Conservation (phyloP, 2,113 vertebrate genomes). For the Lepisosteus osseus region DNA sequence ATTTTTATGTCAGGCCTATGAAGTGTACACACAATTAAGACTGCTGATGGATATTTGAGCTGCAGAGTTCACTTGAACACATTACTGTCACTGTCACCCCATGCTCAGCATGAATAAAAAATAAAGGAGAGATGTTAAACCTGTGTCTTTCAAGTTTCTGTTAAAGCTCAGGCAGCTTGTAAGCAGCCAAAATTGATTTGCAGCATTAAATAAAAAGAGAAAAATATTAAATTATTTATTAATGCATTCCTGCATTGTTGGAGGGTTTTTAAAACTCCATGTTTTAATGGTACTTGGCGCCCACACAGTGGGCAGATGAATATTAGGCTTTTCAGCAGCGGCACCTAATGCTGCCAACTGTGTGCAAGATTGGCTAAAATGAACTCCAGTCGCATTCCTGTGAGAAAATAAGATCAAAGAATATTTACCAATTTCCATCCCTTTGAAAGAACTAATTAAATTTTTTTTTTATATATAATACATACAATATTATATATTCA, state of each 20-base stretch:
- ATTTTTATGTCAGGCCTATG: background rate
- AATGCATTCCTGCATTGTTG: background rate
- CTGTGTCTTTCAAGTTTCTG: conserved; percentile 1
- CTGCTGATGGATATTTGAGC: background rate
- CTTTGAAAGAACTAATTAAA: conserved; percentile 27
- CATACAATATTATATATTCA: conserved; percentile 18
- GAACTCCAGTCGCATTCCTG: conserved; percentile 18
- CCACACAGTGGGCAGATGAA: conserved; percentile 15
- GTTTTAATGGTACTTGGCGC: background rate
- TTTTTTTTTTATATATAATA: background rate
- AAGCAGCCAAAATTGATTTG: too few relatives aligned
- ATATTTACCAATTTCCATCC: background rate
- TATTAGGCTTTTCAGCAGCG: background rate
- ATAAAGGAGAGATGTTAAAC: background rate
- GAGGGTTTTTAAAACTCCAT: background rate
- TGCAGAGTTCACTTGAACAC: background rate
- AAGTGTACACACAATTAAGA: background rate
- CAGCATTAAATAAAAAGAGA: too few relatives aligned
- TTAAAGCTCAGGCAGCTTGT: conserved; percentile 18
- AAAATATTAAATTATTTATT: conserved; percentile 3
- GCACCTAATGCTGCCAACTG: background rate
- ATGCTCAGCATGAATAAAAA: background rate
- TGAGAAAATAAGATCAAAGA: conserved; percentile 27
- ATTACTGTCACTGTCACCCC: background rate
- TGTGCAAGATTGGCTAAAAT: background rate